These are phyloP conservation scores for Mantis religiosa DNA, from an alignment of 2,888 invertebrate species.

Conservation along the genomic window DNA sequence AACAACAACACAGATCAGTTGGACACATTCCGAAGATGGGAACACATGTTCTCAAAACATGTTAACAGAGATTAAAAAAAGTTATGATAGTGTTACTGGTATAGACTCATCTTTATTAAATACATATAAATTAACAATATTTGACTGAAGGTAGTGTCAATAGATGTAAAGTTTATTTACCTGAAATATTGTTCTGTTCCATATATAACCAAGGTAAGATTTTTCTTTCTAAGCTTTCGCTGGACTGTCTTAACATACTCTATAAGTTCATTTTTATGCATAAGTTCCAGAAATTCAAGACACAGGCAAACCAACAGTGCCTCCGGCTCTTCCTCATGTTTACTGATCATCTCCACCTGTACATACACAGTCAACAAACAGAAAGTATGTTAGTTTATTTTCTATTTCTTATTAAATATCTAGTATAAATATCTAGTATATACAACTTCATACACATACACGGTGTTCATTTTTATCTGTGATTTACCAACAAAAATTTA, in stretches of 20 bases:
- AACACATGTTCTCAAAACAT: too few relatives aligned
- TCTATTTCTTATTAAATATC: too few relatives aligned
- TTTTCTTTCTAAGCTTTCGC: conserved; percentile 34
- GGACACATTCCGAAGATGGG: too few relatives aligned
- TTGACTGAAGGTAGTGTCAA: conserved; percentile 16
- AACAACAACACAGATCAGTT: too few relatives aligned
- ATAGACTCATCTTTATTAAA: too few relatives aligned
- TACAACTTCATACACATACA: too few relatives aligned
- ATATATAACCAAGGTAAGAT: conserved; percentile 45
- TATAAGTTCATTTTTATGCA: conserved; percentile 25
- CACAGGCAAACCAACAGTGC: conserved; percentile 29
- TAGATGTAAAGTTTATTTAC: conserved; percentile 38
- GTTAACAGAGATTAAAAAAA: too few relatives aligned
- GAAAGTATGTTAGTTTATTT: too few relatives aligned
- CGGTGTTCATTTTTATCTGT: too few relatives aligned
- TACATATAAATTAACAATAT: background rate
- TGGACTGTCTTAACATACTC: conserved; percentile 33
- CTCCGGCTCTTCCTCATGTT: conserved; percentile 30
- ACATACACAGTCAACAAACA: background rate
- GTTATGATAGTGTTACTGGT: too few relatives aligned
- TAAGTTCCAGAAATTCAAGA: conserved; percentile 23
- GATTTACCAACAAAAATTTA: too few relatives aligned
- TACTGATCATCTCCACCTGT: background rate
- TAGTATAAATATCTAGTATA: too few relatives aligned
- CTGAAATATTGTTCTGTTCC: conserved; percentile 47